Base-by-base conservation (phyloP, 2,113 vertebrate genomes). In the Thunnus thynnus region DNA sequence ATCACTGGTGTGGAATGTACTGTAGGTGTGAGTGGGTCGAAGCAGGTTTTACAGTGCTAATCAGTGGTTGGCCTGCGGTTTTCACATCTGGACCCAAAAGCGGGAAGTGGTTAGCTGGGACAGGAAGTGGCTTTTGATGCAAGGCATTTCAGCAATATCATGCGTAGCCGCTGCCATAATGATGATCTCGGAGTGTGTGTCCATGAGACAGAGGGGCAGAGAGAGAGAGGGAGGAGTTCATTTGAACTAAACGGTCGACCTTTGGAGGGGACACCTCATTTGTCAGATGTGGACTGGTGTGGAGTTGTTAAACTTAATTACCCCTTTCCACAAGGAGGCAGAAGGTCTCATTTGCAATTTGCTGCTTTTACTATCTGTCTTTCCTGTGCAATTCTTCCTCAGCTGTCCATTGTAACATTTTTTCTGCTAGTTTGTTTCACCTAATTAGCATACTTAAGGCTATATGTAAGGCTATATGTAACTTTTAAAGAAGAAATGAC, bases 251-350 rank as follows among this genome's bases (percentile, higher is more conserved):
- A 84, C 54, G 70, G 76, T 77, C 79, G 72, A 85, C 85, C 88
- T 89, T 86, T 84, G 48, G 22, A 67, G 65, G 27, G 71, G 72
- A 90, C 77, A 58, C 52, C 78, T 88, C 82, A 71, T 87, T 89
- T 87, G 82, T 91, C 82, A 86, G 56, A 66, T 82, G 73, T 84
- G 76, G 68, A 82, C 66, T 60, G 57, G 54, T 82, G 80, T 83
- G 63, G 54, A 82, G 77, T 78, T 67, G 48, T 85, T 86, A 76
- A 81, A 88, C 75, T 74, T 91, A 88, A 85, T 93, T 88, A 90
- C 64, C 46, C 47, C 50, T 71, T 75, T 88, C 79, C 83, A 81
- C 25, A 68, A 72, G 50, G 78, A 74, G 73, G 55, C 63, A 67
- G 60, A 89, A 79, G 67, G 80, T 87, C 78, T 88, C 72, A 86